Percentiles rank a stretch among this genome's conserved stretches.
phyloP scores from a whole-genome alignment of 2,888 invertebrate species.

The Acanthopleura granulata region DNA sequence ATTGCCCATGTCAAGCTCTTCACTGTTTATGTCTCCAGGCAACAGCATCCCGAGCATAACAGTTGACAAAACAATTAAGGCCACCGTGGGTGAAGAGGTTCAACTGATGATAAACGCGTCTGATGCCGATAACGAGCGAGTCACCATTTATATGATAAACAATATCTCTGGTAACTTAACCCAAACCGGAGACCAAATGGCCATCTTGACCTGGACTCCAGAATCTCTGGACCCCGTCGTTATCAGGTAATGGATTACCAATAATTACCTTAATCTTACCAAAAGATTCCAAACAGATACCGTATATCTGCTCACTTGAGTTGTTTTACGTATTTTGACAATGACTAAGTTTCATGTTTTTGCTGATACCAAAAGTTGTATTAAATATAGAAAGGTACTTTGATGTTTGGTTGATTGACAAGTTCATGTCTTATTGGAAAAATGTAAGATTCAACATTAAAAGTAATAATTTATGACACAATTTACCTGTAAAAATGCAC shows the following conservation, averaged over 20 bases:
- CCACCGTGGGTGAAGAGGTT: slow-evolving; percentile 2
- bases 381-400: too few relatives aligned
- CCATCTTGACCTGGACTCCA: slow-evolving; percentile 16
- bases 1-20: neutral
- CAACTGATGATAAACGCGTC: slow-evolving; percentile 1
- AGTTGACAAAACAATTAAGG: neutral
- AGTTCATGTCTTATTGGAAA: too few relatives aligned
- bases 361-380: too few relatives aligned
- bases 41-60: slow-evolving; percentile 12
- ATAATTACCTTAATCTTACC: too few relatives aligned
- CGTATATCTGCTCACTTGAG: too few relatives aligned
- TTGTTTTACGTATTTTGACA: too few relatives aligned
- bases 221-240: slow-evolving; percentile 13
- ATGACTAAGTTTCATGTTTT: too few relatives aligned
- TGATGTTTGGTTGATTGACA: too few relatives aligned
- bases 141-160: neutral
- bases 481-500: too few relatives aligned
- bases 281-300: too few relatives aligned
- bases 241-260: slow-evolving; percentile 15
- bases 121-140: slow-evolving; percentile 16
- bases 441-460: too few relatives aligned
- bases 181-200: slow-evolving; percentile 1
- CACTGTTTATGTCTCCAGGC: neutral
- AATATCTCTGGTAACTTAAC: slow-evolving; percentile 17
- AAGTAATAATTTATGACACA: too few relatives aligned